These are phyloP conservation scores for Diplazon laetatorius DNA, from an alignment of 2,888 invertebrate genomes.

Conservation along the genomic window DNA sequence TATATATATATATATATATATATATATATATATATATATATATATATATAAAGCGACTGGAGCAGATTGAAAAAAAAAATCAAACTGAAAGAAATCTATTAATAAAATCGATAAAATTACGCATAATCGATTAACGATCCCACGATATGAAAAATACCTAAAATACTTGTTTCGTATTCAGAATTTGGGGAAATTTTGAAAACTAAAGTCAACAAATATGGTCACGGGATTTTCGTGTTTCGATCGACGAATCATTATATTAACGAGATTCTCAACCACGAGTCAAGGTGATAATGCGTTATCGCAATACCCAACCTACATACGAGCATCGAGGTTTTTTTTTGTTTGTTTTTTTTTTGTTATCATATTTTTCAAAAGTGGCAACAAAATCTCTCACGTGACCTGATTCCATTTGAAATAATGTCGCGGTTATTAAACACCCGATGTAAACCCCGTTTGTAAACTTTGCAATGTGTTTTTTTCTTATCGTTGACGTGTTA, in stretches of 20 bases:
- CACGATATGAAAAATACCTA: too few species aligned
- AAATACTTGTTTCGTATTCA: too few species aligned
- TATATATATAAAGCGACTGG: too few species aligned
- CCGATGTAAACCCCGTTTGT: too few species aligned
- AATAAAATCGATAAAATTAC: too few species aligned
- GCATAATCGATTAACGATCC: too few species aligned
- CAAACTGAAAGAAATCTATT: too few species aligned
- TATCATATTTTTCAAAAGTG: constrained; percentile 6
- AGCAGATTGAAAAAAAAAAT: too few species aligned
- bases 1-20: too few species aligned
- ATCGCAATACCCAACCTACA: background rate
- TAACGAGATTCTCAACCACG: background rate
- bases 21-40: too few species aligned
- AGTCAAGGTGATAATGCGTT: constrained; percentile 6
- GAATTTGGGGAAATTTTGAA: too few species aligned
- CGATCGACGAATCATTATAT: constrained; percentile 1
- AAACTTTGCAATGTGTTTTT: background rate
- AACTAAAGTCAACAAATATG: background rate
- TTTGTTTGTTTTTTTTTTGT: background rate
- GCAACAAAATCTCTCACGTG: background rate
- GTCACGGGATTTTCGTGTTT: background rate
- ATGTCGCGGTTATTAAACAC: background rate
- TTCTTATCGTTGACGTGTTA: background rate
- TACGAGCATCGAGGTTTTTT: background rate
- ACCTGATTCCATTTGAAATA: background rate